Percentiles rank a stretch among this genome's conserved stretches.
Evolutionary conservation across 2,888 invertebrate genomes (phyloP).

Genomic region (Rotaria magnacalcarata): DNA sequence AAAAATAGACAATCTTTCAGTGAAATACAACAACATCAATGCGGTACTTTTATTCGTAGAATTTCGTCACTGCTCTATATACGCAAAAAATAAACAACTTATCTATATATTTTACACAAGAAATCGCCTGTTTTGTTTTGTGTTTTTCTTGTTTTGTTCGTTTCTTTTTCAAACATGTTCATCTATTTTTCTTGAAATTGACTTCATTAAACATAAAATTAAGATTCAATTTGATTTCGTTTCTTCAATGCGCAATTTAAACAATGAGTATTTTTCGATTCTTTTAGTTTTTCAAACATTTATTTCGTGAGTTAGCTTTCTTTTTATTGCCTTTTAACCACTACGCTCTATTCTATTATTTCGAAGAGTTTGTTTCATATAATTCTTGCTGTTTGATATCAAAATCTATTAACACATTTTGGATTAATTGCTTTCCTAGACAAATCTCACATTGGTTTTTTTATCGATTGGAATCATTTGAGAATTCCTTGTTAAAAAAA

Average conservation of each 20-base stretch:
- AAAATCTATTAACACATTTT: background rate
- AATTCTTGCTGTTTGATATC: background rate
- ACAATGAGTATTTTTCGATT: background rate
- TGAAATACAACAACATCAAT: slow-evolving; percentile 6
- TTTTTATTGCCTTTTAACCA: background rate
- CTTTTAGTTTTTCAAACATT: background rate
- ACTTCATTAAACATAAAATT: background rate
- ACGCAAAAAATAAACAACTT: background rate
- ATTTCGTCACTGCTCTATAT: background rate
- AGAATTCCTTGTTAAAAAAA: too few species aligned
- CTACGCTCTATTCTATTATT: background rate
- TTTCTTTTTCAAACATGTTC: background rate
- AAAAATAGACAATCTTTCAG: background rate
- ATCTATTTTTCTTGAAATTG: background rate
- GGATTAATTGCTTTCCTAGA: too few species aligned
- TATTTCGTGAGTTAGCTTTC: background rate
- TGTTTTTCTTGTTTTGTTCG: background rate
- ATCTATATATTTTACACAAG: background rate
- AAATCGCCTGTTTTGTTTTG: background rate
- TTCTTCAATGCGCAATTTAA: background rate
- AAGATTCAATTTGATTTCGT: background rate
- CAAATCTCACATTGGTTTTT: too few species aligned
- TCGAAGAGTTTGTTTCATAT: background rate
- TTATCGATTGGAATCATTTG: too few species aligned
- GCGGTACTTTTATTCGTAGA: background rate